Evolutionary conservation across 2,797 vertebrate species (phyloP).

Genomic region (Acomys russatus): DNA sequence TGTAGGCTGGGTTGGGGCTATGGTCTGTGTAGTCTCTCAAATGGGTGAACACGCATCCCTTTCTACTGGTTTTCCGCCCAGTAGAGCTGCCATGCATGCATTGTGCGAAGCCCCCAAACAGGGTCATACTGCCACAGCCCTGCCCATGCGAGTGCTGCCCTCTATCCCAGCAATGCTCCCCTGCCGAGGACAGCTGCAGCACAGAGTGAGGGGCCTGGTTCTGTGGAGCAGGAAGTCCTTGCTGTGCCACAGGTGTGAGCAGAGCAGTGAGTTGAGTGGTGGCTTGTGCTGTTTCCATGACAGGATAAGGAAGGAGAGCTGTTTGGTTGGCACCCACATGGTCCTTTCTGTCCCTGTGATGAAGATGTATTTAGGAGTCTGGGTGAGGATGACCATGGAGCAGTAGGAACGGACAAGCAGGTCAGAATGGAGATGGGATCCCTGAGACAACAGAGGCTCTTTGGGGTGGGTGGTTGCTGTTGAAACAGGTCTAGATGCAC

Average conservation of each 20-base stretch:
- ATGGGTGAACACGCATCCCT: neutral
- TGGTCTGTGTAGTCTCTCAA: neutral
- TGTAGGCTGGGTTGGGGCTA: neutral
- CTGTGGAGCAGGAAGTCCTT: neutral
- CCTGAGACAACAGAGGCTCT: neutral
- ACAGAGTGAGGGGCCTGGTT: neutral
- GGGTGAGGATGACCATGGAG: neutral
- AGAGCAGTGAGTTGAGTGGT: neutral
- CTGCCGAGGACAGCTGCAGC: neutral
- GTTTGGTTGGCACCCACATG: neutral
- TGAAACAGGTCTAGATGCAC: neutral
- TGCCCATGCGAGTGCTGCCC: too few relatives aligned
- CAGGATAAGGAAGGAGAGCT: neutral
- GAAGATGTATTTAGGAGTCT: slow-evolving; percentile 4
- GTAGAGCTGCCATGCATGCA: neutral
- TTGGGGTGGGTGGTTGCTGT: neutral
- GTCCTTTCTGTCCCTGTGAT: neutral
- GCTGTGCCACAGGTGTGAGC: neutral
- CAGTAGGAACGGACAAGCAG: neutral
- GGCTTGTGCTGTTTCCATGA: neutral
- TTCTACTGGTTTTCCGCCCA: neutral
- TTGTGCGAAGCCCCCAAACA: neutral
- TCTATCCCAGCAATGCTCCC: neutral
- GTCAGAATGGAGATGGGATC: neutral
- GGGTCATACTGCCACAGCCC: neutral